Conservation (phyloP, 2,888 invertebrate species). For the Linnaemya vulpina region DNA sequence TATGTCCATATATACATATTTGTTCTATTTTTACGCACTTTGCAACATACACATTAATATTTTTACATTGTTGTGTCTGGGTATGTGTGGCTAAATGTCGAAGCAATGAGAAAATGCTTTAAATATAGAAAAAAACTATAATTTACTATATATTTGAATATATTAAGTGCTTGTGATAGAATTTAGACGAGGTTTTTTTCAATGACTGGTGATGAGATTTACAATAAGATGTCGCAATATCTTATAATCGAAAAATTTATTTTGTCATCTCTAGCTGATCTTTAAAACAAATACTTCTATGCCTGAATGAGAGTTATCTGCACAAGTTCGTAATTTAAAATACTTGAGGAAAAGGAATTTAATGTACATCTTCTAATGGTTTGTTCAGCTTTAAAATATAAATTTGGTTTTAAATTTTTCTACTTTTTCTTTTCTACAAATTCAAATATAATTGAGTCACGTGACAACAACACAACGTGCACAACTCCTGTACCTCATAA, state of each 20-base stretch:
- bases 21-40: conserved; percentile 66
- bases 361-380: neutral
- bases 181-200: conserved; percentile 1
- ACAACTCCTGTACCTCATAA: neutral
- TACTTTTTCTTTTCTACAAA: conserved; percentile 13
- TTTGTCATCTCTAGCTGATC: neutral
- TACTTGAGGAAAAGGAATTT: neutral
- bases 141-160: neutral
- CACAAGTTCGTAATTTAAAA: too few species aligned
- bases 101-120: conserved; percentile 2
- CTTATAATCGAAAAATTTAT: neutral
- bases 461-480: conserved; percentile 47
- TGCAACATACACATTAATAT: conserved; percentile 28
- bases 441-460: conserved; percentile 68
- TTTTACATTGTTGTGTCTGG: conserved; percentile 20
- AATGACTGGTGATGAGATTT: conserved; percentile 13
- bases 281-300: conserved; percentile 10
- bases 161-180: conserved; percentile 29
- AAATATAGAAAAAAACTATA: conserved; percentile 49
- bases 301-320: too few species aligned
- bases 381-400: conserved; percentile 24
- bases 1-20: neutral
- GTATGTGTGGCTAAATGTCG: conserved; percentile 14
- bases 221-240: neutral
- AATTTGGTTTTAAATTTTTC: conserved; percentile 45